Percentiles rank a stretch among this genome's conserved stretches.
Evolutionary conservation across 2,888 invertebrate species (phyloP).

Genomic region (Pyralis farinalis): DNA sequence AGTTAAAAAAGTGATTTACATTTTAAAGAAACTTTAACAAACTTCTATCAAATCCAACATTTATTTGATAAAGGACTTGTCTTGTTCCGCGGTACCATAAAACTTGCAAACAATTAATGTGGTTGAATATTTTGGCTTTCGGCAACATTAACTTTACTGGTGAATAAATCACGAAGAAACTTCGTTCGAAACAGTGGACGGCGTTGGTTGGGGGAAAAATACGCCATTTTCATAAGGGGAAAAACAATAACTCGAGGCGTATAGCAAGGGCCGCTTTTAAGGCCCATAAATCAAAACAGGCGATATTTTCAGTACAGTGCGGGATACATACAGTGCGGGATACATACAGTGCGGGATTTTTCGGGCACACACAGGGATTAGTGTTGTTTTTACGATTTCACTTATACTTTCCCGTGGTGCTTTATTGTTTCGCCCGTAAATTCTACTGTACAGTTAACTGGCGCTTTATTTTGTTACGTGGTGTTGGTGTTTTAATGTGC

Average conservation of each 20-base stretch:
- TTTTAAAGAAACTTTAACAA: neutral
- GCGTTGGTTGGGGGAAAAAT: conserved; percentile 55
- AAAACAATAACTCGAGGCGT: conserved; percentile 72
- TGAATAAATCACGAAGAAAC: conserved; percentile 55
- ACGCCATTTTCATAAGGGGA: conserved; percentile 71
- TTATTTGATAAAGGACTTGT: conserved; percentile 6
- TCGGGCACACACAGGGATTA: conserved; percentile 63
- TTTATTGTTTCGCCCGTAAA: conserved; percentile 56
- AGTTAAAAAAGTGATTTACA: neutral
- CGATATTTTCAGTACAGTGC: conserved; percentile 65
- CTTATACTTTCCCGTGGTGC: conserved; percentile 56
- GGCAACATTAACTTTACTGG: conserved; percentile 56
- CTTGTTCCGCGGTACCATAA: neutral
- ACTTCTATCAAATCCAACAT: neutral
- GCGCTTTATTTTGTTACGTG: conserved; percentile 28
- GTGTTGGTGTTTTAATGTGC: conserved; percentile 16
- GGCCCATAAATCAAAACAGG: conserved; percentile 75
- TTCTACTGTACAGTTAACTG: conserved; percentile 30
- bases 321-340: conserved; percentile 56
- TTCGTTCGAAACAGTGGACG: conserved; percentile 50
- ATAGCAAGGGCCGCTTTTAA: conserved; percentile 70
- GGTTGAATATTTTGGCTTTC: conserved; percentile 39
- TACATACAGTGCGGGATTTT: conserved; percentile 60
- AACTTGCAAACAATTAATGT: conserved; percentile 15
- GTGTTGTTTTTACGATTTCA: conserved; percentile 70